Evolutionary conservation across 2,797 vertebrate species (phyloP).

Genomic region (Tenualosa thibaudeaui): DNA sequence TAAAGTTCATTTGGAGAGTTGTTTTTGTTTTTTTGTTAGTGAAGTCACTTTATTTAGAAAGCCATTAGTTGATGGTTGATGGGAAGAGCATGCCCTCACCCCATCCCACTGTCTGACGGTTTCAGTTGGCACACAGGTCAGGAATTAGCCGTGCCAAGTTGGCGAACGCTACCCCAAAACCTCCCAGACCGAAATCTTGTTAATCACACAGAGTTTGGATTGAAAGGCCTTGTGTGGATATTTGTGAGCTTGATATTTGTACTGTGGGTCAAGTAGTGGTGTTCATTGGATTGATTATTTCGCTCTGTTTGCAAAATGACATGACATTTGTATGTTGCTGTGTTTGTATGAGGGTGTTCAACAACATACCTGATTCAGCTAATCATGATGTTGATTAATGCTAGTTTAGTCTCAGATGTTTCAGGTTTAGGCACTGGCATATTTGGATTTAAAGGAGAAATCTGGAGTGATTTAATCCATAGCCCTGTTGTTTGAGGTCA

Average conservation of each 20-base stretch:
- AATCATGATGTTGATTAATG: too few species aligned
- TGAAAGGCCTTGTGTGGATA: background rate
- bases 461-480: too few species aligned
- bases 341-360: background rate
- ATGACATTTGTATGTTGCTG: background rate
- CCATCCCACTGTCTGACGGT: background rate
- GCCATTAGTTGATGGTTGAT: background rate
- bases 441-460: too few species aligned
- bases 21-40: background rate
- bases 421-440: too few species aligned
- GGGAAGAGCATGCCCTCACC: background rate
- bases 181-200: background rate
- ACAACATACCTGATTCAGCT: too few species aligned
- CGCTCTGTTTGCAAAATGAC: background rate
- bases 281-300: background rate
- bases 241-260: background rate
- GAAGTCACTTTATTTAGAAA: background rate
- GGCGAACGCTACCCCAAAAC: background rate
- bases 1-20: background rate
- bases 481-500: too few species aligned
- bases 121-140: background rate
- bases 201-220: background rate
- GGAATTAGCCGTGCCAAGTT: background rate
- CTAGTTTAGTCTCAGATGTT: too few species aligned
- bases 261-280: background rate